Evolutionary conservation across 2,113 vertebrate genomes (phyloP), one percentile per base, ranked within the genome.

Genomic region (Apeltes quadracus): DNA sequence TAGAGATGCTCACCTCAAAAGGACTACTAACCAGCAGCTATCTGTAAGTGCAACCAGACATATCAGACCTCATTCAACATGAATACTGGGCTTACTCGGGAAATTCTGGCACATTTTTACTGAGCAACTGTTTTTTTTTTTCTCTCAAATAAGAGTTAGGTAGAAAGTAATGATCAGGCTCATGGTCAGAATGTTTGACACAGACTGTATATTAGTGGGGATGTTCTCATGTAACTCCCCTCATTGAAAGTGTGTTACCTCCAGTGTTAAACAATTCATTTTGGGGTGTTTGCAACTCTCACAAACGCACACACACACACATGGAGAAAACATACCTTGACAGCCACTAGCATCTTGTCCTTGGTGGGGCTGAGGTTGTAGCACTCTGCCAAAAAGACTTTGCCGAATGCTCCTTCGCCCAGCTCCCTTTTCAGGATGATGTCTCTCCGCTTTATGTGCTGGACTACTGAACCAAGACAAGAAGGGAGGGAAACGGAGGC

Each of bases 331-430:
- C 12, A 10, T 84, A 91, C 88, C 89, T 89, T 92, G 75, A 91
- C 87, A 72, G 84, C 87, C 63, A 91, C 91, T 76, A 92, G 85
- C 96, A 97, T 98, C 94, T 98, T 99, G 93, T 99, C 97, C 62
- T 98, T 97, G 89, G 95, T 97, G 67, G 97, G 97, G 79, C 96
- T 95, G 83, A 99, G 95, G 92, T 99, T 98, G 94, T 98, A 99
- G 89, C 97, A 99, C 88, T 99, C 98, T 1, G 98, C 98, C 90
- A 99, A 92, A 92, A 99, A 99, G 75, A 99, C 97, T 91, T 99
- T 99, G 5, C 98, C 98, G n/a, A 99, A 99, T 41, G 98, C 97
- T 76, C 98, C 98, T 88, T 99, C 98, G 0, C 98, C 98, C 86
- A 99, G 90, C 83, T 99, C 97, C 68, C 98, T 93, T 91, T 98